Percentiles rank a stretch among this genome's conserved stretches.
Conservation (phyloP, 2,113 vertebrate species). For the Dunckerocampus dactyliophorus region DNA sequence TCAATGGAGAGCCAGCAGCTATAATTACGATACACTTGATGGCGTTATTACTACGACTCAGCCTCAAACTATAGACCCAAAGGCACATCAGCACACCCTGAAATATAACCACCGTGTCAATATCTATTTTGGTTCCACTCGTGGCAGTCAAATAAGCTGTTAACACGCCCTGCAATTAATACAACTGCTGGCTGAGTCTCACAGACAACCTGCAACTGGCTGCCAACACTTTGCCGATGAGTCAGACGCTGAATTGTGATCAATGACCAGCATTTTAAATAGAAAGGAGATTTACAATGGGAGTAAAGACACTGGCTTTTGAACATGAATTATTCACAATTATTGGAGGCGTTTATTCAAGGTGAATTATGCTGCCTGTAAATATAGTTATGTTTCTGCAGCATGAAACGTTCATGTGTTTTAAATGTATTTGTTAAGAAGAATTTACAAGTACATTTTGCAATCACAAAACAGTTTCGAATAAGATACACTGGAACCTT, state of each 20-base stretch:
- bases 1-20: conserved; percentile 71
- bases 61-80: conserved; percentile 50
- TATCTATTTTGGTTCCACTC: neutral
- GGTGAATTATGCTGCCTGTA: neutral
- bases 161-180: conserved; percentile 28
- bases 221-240: conserved; percentile 31
- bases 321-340: conserved; percentile 9
- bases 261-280: conserved; percentile 17
- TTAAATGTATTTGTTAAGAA: neutral
- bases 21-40: conserved; percentile 69
- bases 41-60: conserved; percentile 66
- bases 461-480: too few relatives aligned
- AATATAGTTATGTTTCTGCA: neutral
- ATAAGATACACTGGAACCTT: too few relatives aligned
- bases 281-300: conserved; percentile 17
- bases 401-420: neutral
- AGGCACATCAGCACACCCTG: conserved; percentile 32
- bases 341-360: neutral
- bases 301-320: conserved; percentile 5
- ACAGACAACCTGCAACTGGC: conserved; percentile 39
- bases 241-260: conserved; percentile 20
- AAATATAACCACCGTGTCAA: conserved; percentile 12
- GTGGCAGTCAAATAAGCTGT: conserved; percentile 8
- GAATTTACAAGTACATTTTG: neutral
- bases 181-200: conserved; percentile 40